Evolutionary conservation across 2,888 invertebrate genomes (phyloP), one percentile per base, ranked within the genome.

Genomic region (Clivina fossor): DNA sequence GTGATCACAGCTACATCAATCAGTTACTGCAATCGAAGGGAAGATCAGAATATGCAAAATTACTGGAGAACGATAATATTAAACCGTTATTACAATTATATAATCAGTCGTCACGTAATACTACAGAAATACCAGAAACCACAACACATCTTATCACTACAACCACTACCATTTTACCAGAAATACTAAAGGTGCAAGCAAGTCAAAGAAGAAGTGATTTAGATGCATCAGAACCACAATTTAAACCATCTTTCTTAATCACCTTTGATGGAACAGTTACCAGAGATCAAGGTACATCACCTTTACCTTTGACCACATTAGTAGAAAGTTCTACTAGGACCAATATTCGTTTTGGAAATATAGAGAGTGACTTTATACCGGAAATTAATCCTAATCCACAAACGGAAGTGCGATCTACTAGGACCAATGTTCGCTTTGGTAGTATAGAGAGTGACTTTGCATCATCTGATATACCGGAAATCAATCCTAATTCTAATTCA

Each of bases 31-130:
- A 66, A 51, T 62, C 65, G 54, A 60, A 65, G 60, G 67, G 66
- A 55, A 71, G 70, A 62, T 66, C 69, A 26, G 61, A 67, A 46
- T 69, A 72, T 57, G 71, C 72, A 49, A 68, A 65, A 60, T 58
- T 70, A 22, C 53, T 72, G 32, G 71, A 72, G 54, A 69, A 68
- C 44, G 71, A 72, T 64, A 69, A 71, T 58, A 66, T 73, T 20
- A 67, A 66, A 62, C 72, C 73, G 4, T 60, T 74, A 22, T 60
- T 41, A 16, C 18, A 54, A 47, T 40, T 35, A 1, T 49, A 38
- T 15, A 43, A 68, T 56, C 60, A 60, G 41, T 61, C 64, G 22
- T 63, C 64, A 1, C 53, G 60, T 58, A 63, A 63, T 32, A 37
- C 60, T 49, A 63, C 60, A 13, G 61, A 61, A 40, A 66, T 66